Percentiles rank a stretch among this genome's conserved stretches.
Evolutionary conservation across 2,113 vertebrate genomes (phyloP).

Genomic region (Cynopterus brachyotis): DNA sequence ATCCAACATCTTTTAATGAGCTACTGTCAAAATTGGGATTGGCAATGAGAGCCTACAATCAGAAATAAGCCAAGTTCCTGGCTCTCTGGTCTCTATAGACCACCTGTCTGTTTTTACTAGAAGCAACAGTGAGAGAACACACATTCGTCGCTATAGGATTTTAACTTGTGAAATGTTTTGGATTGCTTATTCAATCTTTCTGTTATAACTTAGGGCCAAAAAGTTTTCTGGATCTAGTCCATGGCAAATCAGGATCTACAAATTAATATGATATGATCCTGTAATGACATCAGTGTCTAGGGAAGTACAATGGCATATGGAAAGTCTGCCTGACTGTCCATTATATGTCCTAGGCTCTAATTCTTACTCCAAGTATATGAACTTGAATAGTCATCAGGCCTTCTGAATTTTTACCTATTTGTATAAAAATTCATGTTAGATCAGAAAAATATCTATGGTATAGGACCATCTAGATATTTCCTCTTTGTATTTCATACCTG

Average conservation of each 20-base stretch:
- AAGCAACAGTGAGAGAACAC: constrained; percentile 72
- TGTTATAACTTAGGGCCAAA: constrained; percentile 45
- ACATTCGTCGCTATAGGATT: constrained; percentile 74
- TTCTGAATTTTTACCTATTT: neutral
- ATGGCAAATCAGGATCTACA: constrained; percentile 28
- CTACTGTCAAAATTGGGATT: constrained; percentile 54
- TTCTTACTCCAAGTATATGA: neutral
- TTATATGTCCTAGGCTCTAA: neutral
- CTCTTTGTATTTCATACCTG: neutral
- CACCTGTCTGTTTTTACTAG: constrained; percentile 75
- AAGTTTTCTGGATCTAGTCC: constrained; percentile 47
- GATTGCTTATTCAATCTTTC: constrained; percentile 70
- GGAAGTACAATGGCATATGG: neutral
- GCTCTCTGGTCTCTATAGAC: constrained; percentile 60
- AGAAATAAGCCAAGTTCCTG: constrained; percentile 65
- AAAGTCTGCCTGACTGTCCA: neutral
- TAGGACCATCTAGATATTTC: neutral
- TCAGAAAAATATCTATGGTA: neutral
- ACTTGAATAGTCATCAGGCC: neutral
- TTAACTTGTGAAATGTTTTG: constrained; percentile 76
- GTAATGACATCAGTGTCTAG: neutral
- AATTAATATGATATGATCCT: neutral
- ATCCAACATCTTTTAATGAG: constrained; percentile 51
- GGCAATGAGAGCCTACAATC: constrained; percentile 63
- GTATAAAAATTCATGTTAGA: neutral